Conservation (phyloP, 2,888 invertebrate species). For the Marasmarcha lunaedactyla region DNA sequence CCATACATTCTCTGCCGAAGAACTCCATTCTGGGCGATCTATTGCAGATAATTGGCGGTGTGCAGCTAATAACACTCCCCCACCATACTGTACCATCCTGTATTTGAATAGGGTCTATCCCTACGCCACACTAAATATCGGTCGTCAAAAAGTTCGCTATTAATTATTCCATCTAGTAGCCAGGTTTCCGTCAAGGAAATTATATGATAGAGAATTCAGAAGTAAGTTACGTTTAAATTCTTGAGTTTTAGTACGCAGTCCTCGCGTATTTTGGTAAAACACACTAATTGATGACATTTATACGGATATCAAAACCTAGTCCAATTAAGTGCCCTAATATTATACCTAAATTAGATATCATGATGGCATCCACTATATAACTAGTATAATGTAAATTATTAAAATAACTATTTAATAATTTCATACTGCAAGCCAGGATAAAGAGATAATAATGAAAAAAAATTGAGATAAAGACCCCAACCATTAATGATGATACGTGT, state of each 20-base stretch:
- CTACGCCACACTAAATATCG: conserved; percentile 10
- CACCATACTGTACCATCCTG: conserved; percentile 4
- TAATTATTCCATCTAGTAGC: conserved; percentile 8
- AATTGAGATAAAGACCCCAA: too few relatives aligned
- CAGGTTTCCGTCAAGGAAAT: conserved; percentile 13
- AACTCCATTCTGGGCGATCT: conserved; percentile 4
- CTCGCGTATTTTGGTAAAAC: conserved; percentile 13
- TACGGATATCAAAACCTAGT: too few relatives aligned
- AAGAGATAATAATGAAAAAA: too few relatives aligned
- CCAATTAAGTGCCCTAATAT: too few relatives aligned
- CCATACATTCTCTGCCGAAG: conserved; percentile 13
- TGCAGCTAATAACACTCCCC: conserved; percentile 9
- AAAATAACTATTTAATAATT: too few relatives aligned
- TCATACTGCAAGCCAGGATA: too few relatives aligned
- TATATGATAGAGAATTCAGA: conserved; percentile 10
- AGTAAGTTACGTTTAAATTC: conserved; percentile 9
- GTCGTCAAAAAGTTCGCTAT: conserved; percentile 9
- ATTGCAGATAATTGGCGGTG: not conserved
- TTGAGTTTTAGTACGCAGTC: conserved; percentile 12
- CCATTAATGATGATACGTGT: too few relatives aligned
- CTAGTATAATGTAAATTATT: too few relatives aligned
- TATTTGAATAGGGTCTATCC: conserved; percentile 8
- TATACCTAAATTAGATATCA: too few relatives aligned
- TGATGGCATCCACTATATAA: too few relatives aligned
- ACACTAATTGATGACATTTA: too few relatives aligned